Conservation (phyloP, 2,113 vertebrate genomes). For the Lasiurus borealis region DNA sequence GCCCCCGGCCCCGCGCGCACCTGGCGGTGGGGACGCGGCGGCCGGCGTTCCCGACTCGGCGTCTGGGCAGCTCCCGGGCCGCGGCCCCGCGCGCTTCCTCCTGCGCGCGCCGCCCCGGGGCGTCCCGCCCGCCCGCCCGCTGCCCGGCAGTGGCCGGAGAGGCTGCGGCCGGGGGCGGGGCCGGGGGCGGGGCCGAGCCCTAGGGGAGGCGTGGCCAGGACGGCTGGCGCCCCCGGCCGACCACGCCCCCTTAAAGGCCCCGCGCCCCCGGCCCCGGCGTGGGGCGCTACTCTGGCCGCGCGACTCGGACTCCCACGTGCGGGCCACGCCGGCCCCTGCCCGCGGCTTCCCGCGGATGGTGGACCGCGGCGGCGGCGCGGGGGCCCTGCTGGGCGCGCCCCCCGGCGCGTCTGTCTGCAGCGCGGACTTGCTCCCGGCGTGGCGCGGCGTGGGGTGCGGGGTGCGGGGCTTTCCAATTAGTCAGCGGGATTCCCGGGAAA, state of each 20-base stretch:
- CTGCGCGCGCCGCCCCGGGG: not conserved
- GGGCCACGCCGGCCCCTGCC: not conserved
- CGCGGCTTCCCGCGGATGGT: not conserved
- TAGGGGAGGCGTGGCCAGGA: not conserved
- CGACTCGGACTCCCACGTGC: not conserved
- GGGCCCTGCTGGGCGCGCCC: not conserved
- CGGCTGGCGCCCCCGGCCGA: not conserved
- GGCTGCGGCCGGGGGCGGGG: too few relatives aligned
- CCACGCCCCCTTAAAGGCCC: conserved; percentile 56
- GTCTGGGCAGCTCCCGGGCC: conserved; percentile 47
- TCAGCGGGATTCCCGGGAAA: not conserved
- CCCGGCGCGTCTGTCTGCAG: not conserved
- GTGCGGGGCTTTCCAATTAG: not conserved
- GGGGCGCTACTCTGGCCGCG: not conserved
- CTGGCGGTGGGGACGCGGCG: not conserved
- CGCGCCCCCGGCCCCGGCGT: not conserved
- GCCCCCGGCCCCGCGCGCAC: not conserved
- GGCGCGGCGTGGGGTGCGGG: not conserved
- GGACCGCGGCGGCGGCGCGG: too few relatives aligned
- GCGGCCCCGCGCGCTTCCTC: conserved; percentile 7
- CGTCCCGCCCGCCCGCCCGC: too few relatives aligned
- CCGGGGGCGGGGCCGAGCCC: too few relatives aligned
- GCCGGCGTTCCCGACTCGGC: not conserved
- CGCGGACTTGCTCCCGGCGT: not conserved
- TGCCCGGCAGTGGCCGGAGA: too few relatives aligned